These are phyloP conservation scores for Trogon melanurus DNA, from an alignment of 2,113 vertebrate genomes.

Conservation along the genomic window DNA sequence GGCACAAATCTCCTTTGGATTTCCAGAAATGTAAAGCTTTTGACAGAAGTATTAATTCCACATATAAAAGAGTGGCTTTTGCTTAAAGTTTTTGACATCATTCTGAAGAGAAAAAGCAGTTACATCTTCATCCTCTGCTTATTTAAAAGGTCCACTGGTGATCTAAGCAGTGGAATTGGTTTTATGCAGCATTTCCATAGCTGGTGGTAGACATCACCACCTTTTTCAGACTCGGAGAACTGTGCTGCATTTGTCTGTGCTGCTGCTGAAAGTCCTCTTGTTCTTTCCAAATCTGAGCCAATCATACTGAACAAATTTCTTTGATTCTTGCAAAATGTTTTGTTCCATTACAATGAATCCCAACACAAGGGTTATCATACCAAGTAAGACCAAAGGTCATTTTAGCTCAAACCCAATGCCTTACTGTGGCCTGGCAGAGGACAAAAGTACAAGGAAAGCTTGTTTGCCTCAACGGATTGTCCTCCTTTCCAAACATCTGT, in stretches of 20 bases:
- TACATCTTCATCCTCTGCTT: background rate
- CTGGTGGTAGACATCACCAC: background rate
- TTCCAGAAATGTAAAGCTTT: background rate
- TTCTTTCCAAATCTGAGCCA: background rate
- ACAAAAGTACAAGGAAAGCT: background rate
- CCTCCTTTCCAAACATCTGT: background rate
- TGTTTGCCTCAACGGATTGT: background rate
- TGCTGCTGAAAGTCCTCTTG: background rate
- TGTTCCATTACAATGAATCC: background rate
- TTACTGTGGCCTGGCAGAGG: background rate
- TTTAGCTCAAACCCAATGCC: background rate
- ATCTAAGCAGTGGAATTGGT: background rate
- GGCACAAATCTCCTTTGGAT: background rate
- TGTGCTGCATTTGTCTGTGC: accelerated
- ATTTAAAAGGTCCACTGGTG: background rate
- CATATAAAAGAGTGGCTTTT: background rate
- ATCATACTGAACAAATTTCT: background rate
- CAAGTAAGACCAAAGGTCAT: background rate
- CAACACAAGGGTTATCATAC: background rate
- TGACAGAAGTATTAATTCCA: background rate
- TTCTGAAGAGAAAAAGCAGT: background rate
- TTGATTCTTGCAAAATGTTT: background rate
- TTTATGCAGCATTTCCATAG: background rate
- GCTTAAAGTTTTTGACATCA: background rate
- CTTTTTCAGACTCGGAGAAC: background rate